phyloP scores from a whole-genome alignment of 2,113 vertebrate genomes.

The Sterrhoptilus dennistouni region DNA sequence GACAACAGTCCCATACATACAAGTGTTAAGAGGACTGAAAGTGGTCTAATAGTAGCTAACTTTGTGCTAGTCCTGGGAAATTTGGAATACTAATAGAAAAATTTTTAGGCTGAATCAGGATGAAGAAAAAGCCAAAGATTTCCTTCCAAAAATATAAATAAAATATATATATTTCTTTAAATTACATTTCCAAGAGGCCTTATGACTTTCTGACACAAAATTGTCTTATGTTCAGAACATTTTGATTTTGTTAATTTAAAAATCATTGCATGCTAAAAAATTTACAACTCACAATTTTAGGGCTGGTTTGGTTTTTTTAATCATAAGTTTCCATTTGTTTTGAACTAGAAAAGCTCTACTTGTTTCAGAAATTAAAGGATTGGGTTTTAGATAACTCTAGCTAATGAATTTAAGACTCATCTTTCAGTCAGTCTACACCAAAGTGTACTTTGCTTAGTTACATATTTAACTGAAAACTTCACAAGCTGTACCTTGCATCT shows the following conservation, averaged over 20 bases:
- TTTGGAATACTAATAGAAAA: not conserved
- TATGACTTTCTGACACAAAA: not conserved
- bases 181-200: not conserved
- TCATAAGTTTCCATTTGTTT: not conserved
- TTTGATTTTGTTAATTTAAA: not conserved
- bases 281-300: not conserved
- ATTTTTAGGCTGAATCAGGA: not conserved
- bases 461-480: not conserved
- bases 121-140: not conserved
- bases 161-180: not conserved
- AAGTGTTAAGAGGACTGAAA: not conserved
- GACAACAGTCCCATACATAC: not conserved
- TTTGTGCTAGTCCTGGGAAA: not conserved
- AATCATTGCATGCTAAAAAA: not conserved
- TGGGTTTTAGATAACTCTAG: not conserved
- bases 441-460: not conserved
- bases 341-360: not conserved
- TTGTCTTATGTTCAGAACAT: not conserved
- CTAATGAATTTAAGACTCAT: not conserved
- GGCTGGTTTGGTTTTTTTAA: not conserved
- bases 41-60: not conserved
- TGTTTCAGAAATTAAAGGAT: not conserved
- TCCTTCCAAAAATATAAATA: not conserved
- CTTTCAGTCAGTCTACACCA: not conserved
- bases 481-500: not conserved